Evolutionary conservation across 2,888 invertebrate species (phyloP).

Genomic region (Stomorhina lunata): DNA sequence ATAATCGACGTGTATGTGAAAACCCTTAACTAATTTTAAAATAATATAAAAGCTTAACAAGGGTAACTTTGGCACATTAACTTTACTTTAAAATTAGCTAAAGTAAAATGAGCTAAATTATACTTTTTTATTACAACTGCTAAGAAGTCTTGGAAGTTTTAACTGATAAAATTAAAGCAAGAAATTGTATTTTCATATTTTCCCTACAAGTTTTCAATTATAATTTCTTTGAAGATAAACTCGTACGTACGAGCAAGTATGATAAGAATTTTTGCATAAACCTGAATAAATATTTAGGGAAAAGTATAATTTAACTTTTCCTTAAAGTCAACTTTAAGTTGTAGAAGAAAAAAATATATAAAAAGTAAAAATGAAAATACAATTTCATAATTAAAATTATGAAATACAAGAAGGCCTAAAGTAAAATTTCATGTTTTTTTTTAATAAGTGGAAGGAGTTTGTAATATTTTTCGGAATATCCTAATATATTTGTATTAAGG

Average conservation of each 20-base stretch:
- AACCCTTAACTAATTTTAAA: too few relatives aligned
- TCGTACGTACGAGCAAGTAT: background rate
- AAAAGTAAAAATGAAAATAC: background rate
- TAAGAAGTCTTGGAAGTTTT: too few relatives aligned
- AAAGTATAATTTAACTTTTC: background rate
- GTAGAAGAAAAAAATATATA: background rate
- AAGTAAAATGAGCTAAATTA: too few relatives aligned
- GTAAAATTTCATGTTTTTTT: slow-evolving; percentile 36
- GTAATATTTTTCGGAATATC: too few relatives aligned
- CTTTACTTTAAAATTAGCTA: too few relatives aligned
- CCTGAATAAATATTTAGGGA: too few relatives aligned
- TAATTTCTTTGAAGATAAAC: background rate
- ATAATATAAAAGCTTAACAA: too few relatives aligned
- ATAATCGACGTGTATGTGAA: too few relatives aligned
- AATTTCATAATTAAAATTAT: slow-evolving; percentile 31
- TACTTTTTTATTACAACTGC: too few relatives aligned
- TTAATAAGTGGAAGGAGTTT: background rate
- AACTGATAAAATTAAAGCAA: background rate
- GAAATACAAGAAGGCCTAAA: slow-evolving; percentile 13
- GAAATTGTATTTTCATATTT: background rate
- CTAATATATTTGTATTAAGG: too few relatives aligned
- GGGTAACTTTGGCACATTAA: too few relatives aligned
- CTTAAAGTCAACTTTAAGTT: background rate
- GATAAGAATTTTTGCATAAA: background rate
- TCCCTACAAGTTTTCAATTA: background rate